Conservation (phyloP, 2,888 invertebrate genomes). For the Latrodectus hesperus region DNA sequence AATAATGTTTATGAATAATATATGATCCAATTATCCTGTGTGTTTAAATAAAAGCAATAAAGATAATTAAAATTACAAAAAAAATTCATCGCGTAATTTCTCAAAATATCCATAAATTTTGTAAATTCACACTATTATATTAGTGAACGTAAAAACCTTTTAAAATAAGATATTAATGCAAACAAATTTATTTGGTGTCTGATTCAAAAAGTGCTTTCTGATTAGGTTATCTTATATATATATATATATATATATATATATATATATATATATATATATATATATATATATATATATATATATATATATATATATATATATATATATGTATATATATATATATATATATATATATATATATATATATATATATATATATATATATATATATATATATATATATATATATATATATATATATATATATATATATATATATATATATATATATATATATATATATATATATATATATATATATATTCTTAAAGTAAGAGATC, state of each 20-base stretch:
- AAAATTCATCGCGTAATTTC: too few relatives aligned
- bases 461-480: neutral
- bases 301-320: neutral
- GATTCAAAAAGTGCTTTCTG: too few relatives aligned
- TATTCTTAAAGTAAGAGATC: neutral
- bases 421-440: neutral
- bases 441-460: slow-evolving; percentile 1
- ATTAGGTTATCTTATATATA: too few relatives aligned
- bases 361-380: slow-evolving; percentile 1
- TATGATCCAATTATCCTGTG: too few relatives aligned
- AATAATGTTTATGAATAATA: too few relatives aligned
- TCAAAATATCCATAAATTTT: too few relatives aligned
- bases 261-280: neutral
- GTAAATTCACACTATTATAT: too few relatives aligned
- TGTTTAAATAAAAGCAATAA: too few relatives aligned
- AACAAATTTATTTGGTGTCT: too few relatives aligned
- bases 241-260: neutral
- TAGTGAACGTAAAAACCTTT: too few relatives aligned
- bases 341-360: neutral
- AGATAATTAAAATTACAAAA: too few relatives aligned
- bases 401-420: neutral
- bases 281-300: slow-evolving; percentile 1
- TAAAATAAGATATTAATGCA: too few relatives aligned
- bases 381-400: neutral
- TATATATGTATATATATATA: neutral